A percentile compares a stretch with the other conserved stretches of the same genome.
phyloP scores from a whole-genome alignment of 1,140 invertebrate species.

The Drosophila insularis region DNA sequence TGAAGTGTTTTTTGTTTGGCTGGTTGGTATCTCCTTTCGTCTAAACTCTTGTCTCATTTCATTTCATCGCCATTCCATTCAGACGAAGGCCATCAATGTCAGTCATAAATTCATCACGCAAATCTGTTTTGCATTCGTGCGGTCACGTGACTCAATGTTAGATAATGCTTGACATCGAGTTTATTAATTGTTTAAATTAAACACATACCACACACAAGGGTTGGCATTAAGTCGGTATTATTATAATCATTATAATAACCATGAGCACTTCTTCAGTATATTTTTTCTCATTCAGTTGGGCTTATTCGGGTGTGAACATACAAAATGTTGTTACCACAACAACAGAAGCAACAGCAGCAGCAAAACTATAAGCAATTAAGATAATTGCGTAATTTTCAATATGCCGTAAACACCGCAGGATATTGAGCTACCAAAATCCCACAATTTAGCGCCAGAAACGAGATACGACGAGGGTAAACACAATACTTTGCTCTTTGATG shows the following conservation, averaged over 20 bases:
- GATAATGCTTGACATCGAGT: slow-evolving; percentile 69
- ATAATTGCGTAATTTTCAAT: slow-evolving; percentile 69
- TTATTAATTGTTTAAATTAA: slow-evolving; percentile 78
- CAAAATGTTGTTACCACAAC: slow-evolving; percentile 57
- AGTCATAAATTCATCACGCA: slow-evolving; percentile 80
- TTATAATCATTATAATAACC: not conserved
- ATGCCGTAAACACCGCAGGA: slow-evolving; percentile 55
- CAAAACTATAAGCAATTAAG: slow-evolving; percentile 70
- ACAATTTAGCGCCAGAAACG: slow-evolving; percentile 15
- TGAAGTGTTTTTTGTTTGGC: slow-evolving; percentile 17
- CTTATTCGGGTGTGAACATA: slow-evolving; percentile 45
- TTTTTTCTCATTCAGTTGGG: not conserved
- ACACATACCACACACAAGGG: slow-evolving; percentile 40
- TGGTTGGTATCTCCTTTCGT: slow-evolving; percentile 13
- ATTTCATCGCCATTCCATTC: slow-evolving; percentile 11
- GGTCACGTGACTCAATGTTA: slow-evolving; percentile 74
- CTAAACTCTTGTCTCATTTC: not conserved
- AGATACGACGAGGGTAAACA: slow-evolving; percentile 21
- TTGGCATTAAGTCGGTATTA: slow-evolving; percentile 16
- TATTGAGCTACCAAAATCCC: slow-evolving; percentile 27
- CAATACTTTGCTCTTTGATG: not conserved
- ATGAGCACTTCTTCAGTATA: not conserved
- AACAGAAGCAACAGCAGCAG: slow-evolving; percentile 34
- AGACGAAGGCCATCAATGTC: slow-evolving; percentile 67
- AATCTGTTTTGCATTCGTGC: slow-evolving; percentile 76